Percentiles rank a stretch among this genome's conserved stretches.
Conservation (phyloP, 2,888 invertebrate species). For the Linnaemya tessellans region DNA sequence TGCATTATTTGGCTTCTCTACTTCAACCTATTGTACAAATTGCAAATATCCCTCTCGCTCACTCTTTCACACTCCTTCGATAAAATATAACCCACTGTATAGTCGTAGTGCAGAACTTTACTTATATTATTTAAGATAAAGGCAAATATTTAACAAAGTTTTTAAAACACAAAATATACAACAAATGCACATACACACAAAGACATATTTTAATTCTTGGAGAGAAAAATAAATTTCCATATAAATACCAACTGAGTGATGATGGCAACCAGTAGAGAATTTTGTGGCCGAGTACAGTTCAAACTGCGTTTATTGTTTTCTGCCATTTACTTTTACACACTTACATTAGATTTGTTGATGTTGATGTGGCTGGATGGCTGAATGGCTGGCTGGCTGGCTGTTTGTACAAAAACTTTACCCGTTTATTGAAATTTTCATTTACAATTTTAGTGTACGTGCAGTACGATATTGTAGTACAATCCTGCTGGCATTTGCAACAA, state of each 20-base stretch:
- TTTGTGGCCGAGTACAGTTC: constrained; percentile 56
- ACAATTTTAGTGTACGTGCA: constrained; percentile 38
- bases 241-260: constrained; percentile 48
- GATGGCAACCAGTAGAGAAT: constrained; percentile 58
- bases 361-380: constrained; percentile 33
- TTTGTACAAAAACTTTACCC: constrained; percentile 37
- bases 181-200: constrained; percentile 11
- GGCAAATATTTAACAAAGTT: constrained; percentile 69
- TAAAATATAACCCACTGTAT: constrained; percentile 24
- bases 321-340: constrained; percentile 10
- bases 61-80: background rate
- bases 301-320: constrained; percentile 43
- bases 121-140: constrained; percentile 62
- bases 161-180: constrained; percentile 51
- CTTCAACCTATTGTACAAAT: too few relatives aligned
- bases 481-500: constrained; percentile 45
- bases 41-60: too few relatives aligned
- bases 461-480: constrained; percentile 55
- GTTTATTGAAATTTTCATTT: constrained; percentile 68
- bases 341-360: constrained; percentile 49
- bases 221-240: constrained; percentile 26
- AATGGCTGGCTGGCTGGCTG: constrained; percentile 6
- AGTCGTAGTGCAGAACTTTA: constrained; percentile 4
- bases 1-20: too few relatives aligned
- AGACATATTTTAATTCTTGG: constrained; percentile 12